Percentiles rank a stretch among this genome's conserved stretches.
phyloP scores from a whole-genome alignment of 2,888 invertebrate genomes.

The Drosophila mimetica region DNA sequence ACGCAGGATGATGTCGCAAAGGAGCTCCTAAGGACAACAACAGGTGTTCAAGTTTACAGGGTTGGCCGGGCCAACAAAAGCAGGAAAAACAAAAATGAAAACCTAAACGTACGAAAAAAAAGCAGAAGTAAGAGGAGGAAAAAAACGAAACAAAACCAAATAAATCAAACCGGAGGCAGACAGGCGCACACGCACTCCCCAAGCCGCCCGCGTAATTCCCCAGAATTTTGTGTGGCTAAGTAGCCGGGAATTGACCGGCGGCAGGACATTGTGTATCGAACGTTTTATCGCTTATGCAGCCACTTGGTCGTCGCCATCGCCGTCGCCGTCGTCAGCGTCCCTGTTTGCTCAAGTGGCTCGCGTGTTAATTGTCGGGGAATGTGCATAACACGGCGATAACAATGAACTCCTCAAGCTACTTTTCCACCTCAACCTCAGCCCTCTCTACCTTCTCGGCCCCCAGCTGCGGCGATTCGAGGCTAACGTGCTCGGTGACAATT shows the following conservation, averaged over 20 bases:
- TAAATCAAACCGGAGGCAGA: constrained; percentile 4
- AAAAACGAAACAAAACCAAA: constrained; percentile 1
- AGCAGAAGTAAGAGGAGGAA: constrained; percentile 2
- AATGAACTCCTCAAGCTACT: constrained; percentile 35
- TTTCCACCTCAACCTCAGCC: neutral
- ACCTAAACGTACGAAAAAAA: constrained; percentile 28
- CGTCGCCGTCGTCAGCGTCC: constrained; percentile 49
- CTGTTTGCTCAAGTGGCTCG: constrained; percentile 78
- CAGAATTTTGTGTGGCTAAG: constrained; percentile 26
- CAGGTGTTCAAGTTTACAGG: constrained; percentile 75
- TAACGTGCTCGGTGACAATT: constrained; percentile 77
- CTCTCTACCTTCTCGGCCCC: neutral
- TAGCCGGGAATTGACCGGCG: constrained; percentile 39
- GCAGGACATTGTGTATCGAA: constrained; percentile 69
- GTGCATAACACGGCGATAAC: constrained; percentile 70
- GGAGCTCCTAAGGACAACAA: constrained; percentile 54
- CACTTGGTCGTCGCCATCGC: constrained; percentile 60
- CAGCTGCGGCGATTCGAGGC: constrained; percentile 33
- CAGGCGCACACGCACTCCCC: constrained; percentile 3
- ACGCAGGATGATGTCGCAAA: constrained; percentile 65
- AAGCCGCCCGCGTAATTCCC: constrained; percentile 24
- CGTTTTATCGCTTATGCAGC: constrained; percentile 72
- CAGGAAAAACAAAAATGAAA: constrained; percentile 33
- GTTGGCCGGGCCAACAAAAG: constrained; percentile 53
- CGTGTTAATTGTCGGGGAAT: constrained; percentile 80